Evolutionary conservation across 2,888 invertebrate genomes (phyloP).

Genomic region (Agrotis segetum): DNA sequence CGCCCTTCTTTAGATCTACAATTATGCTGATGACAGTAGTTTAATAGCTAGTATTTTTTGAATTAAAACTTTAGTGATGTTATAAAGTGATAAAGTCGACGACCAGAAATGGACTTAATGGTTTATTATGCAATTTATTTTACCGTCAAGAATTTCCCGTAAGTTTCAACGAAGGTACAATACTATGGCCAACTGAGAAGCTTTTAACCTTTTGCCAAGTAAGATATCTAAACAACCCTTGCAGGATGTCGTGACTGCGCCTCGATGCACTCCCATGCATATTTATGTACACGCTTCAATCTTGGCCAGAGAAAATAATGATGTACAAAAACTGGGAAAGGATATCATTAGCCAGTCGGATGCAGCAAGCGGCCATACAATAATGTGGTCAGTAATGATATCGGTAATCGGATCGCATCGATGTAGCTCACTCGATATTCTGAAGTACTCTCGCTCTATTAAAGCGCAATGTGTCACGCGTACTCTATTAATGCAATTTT

Average conservation of each 20-base stretch:
- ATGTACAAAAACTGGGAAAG: slow-evolving; percentile 63
- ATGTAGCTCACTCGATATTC: slow-evolving; percentile 65
- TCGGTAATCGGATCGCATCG: slow-evolving; percentile 69
- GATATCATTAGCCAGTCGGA: slow-evolving; percentile 65
- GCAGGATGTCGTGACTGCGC: slow-evolving; percentile 60
- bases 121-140: slow-evolving; percentile 25
- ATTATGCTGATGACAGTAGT: slow-evolving; percentile 10
- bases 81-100: slow-evolving; percentile 1
- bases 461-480: slow-evolving; percentile 62
- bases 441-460: slow-evolving; percentile 69
- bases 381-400: slow-evolving; percentile 69
- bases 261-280: slow-evolving; percentile 51
- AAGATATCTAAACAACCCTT: slow-evolving; percentile 56
- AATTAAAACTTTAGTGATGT: background rate
- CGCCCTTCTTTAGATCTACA: slow-evolving; percentile 23
- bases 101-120: slow-evolving; percentile 6
- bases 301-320: slow-evolving; percentile 62
- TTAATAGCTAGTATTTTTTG: background rate
- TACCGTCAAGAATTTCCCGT: slow-evolving; percentile 28
- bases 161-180: slow-evolving; percentile 14
- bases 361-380: slow-evolving; percentile 57
- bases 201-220: slow-evolving; percentile 57
- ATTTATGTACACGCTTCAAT: slow-evolving; percentile 63
- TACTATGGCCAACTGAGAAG: slow-evolving; percentile 40
- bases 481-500: slow-evolving; percentile 51